Base-by-base conservation (phyloP, 2,113 vertebrate genomes). In the Macrotis lagotis region DNA sequence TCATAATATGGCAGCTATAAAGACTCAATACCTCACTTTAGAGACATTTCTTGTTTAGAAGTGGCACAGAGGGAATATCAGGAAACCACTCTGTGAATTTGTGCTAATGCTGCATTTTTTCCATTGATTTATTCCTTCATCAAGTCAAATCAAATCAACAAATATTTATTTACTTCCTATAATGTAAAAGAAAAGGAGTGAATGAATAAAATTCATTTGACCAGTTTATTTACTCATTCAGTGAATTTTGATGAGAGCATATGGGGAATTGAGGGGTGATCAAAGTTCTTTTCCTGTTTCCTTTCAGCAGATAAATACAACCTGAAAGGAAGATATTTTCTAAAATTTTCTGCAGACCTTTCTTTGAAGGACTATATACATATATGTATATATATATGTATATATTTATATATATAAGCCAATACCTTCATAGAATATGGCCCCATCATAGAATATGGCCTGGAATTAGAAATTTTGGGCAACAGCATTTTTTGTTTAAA, bases 311-410 rank as follows among this genome's bases (percentile, higher is more conserved):
- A 25, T 55, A 66, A 91, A 49, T 51, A 16, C 66, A 28, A 12
- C 37, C 88, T 94, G 52, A 44, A 8, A 50, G 91, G 25, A 88
- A 4, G 37, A n/a, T 24, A 26, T 51, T 94, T 49, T 91, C 89
- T 37, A 0, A 51, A 37, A 59, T 91, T 94, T 52, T 51, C 49
- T 48, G 31, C 88, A 22, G 91, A 25, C 3, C 37, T 90, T 93
- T 55, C 44, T 93, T 53, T 88, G 89, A 88, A 96, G 88, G 28
- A 94, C 8, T 19, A 50, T n/a, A n/a, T n/a, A n/a, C n/a, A n/a
- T n/a, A n/a, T n/a, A n/a, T n/a, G n/a, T n/a, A n/a, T n/a, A n/a
- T n/a, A n/a, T n/a, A n/a, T n/a, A n/a, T n/a, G n/a, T n/a, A n/a
- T n/a, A n/a, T n/a, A n/a, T n/a, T n/a, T n/a, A n/a, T n/a, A n/a